Percentiles rank a stretch among this genome's conserved stretches.
phyloP scores from a whole-genome alignment of 2,797 vertebrate species.

The Mallotus villosus region DNA sequence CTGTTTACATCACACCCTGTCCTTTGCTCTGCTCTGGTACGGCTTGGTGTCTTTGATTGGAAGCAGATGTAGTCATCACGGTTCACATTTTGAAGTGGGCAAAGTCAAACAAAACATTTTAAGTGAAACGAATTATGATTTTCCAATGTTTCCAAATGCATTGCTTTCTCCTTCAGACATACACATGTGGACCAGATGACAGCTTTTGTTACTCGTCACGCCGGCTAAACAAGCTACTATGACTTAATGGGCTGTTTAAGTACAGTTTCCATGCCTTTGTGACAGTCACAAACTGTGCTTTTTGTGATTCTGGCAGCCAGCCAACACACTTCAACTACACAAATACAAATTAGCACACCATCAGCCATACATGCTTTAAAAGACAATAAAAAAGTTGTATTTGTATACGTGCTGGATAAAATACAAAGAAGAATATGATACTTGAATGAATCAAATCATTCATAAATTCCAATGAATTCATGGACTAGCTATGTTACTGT shows the following conservation, averaged over 20 bases:
- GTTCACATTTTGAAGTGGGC: background rate
- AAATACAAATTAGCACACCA: too few species aligned
- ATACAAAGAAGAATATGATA: background rate
- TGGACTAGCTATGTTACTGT: background rate
- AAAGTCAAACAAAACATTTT: background rate
- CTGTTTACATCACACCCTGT: background rate
- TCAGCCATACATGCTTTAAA: too few species aligned
- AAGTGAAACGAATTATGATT: background rate
- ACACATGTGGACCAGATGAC: background rate
- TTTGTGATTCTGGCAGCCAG: background rate
- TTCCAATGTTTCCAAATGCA: constrained; percentile 2
- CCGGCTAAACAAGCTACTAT: background rate
- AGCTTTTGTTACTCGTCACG: background rate
- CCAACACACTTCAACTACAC: background rate
- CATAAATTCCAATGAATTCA: background rate
- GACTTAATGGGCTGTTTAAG: background rate
- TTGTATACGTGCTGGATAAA: too few species aligned
- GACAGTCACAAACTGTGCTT: constrained; percentile 2
- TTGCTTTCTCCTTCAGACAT: background rate
- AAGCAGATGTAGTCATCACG: background rate
- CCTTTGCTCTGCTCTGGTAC: background rate
- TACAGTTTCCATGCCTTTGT: background rate
- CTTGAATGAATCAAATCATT: background rate
- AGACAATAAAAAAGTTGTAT: too few species aligned
- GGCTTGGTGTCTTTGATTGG: background rate